These are phyloP conservation scores for Tarsius wallacei DNA, from an alignment of 2,797 vertebrate genomes.

Conservation along the genomic window DNA sequence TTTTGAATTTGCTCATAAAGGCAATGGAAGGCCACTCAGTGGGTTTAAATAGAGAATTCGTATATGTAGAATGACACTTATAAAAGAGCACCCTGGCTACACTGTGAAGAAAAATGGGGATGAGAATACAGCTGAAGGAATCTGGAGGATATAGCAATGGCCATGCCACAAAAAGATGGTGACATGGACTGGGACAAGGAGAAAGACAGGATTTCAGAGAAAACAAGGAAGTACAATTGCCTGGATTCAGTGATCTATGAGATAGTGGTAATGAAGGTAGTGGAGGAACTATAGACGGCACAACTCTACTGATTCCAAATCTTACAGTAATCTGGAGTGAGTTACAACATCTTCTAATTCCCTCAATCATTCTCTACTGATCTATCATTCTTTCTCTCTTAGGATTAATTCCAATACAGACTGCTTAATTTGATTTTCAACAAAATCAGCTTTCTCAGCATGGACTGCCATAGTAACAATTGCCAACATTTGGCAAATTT, in stretches of 20 bases:
- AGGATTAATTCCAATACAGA: neutral
- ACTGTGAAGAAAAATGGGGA: neutral
- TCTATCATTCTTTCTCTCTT: neutral
- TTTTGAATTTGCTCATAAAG: constrained; percentile 11
- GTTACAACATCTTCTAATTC: neutral
- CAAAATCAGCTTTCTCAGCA: neutral
- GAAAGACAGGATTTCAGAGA: neutral
- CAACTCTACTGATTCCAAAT: neutral
- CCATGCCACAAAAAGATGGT: neutral
- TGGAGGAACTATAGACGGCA: neutral
- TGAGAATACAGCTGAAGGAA: neutral
- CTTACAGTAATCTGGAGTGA: neutral
- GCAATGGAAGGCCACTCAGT: neutral
- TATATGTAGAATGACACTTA: neutral
- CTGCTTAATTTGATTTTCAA: neutral
- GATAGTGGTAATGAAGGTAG: neutral
- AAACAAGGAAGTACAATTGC: neutral
- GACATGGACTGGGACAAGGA: neutral
- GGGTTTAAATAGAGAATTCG: neutral
- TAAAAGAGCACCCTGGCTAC: neutral
- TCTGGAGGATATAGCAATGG: neutral
- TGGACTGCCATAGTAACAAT: neutral
- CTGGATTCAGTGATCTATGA: neutral
- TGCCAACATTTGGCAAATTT: neutral
- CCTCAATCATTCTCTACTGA: neutral